These are phyloP conservation scores for Nephrocerus scutellatus DNA, from an alignment of 2,888 invertebrate species.

Conservation along the genomic window DNA sequence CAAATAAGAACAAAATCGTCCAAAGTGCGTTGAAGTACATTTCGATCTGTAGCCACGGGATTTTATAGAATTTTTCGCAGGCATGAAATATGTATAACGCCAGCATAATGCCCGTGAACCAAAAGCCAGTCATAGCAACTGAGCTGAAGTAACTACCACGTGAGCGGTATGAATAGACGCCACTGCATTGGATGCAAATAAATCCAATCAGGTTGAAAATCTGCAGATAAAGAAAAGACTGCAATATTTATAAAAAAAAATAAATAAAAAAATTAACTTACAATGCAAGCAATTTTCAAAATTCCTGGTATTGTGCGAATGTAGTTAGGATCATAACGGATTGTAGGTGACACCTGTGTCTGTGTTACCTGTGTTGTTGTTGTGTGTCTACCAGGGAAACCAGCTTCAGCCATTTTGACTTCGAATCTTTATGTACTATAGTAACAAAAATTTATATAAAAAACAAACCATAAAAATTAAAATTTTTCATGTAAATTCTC, in stretches of 20 bases:
- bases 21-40: constrained; percentile 67
- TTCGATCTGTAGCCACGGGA: constrained; percentile 83
- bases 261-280: constrained; percentile 50
- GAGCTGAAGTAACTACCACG: constrained; percentile 69
- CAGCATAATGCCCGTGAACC: constrained; percentile 74
- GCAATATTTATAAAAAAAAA: not conserved
- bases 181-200: constrained; percentile 67
- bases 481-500: no score
- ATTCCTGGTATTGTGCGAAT: constrained; percentile 66
- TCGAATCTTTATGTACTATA: not conserved
- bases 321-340: constrained; percentile 68
- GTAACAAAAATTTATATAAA: no score
- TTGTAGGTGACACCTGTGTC: constrained; percentile 64
- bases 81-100: constrained; percentile 78
- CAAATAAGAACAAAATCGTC: constrained; percentile 69
- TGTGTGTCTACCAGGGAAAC: constrained; percentile 70
- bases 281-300: constrained; percentile 68
- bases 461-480: no score
- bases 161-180: constrained; percentile 47
- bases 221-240: constrained; percentile 47
- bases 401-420: constrained; percentile 54
- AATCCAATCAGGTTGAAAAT: constrained; percentile 66
- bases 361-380: constrained; percentile 62
- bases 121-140: constrained; percentile 76
- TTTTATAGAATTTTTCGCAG: constrained; percentile 73